Conservation (phyloP, 2,797 vertebrate species). For the Acropternis orthonyx region DNA sequence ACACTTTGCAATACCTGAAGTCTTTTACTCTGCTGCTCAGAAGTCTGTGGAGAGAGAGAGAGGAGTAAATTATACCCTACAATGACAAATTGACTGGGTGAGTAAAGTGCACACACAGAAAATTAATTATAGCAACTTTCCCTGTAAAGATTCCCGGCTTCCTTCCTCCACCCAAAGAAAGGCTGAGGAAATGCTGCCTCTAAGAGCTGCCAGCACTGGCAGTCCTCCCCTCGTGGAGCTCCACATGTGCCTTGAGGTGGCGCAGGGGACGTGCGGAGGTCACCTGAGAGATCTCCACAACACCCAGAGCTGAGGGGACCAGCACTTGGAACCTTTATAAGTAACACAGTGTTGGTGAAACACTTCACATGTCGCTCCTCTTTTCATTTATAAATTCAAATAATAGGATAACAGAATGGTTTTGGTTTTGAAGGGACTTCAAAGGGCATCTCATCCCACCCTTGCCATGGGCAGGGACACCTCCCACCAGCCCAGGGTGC, state of each 20-base stretch:
- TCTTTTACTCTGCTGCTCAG: background rate
- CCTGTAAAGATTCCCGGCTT: background rate
- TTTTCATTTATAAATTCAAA: background rate
- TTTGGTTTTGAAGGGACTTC: background rate
- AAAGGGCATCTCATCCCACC: background rate
- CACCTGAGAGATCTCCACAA: background rate
- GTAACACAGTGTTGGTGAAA: background rate
- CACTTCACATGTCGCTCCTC: rapidly evolving
- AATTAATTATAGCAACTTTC: background rate
- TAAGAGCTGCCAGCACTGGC: background rate
- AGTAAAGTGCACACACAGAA: background rate
- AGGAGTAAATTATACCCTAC: background rate
- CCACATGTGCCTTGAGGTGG: background rate
- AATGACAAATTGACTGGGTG: background rate
- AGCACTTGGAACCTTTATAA: background rate
- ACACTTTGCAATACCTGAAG: background rate
- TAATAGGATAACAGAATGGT: rapidly evolving
- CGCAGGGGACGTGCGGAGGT: background rate
- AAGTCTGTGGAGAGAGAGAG: background rate
- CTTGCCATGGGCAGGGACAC: background rate
- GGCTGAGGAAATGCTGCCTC: background rate
- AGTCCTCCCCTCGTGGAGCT: background rate
- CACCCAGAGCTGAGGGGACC: background rate
- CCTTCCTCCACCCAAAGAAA: background rate
- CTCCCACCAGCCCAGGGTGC: rapidly evolving